Evolutionary conservation across 2,888 invertebrate genomes (phyloP).

Genomic region (Vesta saturnalis): DNA sequence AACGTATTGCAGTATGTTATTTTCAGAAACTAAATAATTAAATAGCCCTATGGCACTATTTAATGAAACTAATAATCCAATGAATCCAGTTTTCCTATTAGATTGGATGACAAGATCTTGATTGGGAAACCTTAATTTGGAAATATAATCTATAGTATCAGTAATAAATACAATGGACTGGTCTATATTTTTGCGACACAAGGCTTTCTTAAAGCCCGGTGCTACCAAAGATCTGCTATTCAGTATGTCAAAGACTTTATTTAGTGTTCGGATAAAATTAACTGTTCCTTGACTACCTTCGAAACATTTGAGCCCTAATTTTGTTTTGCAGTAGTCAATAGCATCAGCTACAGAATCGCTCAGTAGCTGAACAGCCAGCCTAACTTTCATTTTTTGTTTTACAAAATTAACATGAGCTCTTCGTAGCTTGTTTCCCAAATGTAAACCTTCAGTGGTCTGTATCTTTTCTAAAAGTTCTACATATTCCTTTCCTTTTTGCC

Average conservation of each 20-base stretch:
- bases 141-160: neutral
- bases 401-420: neutral
- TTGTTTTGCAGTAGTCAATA: neutral
- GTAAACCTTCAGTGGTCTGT: constrained; percentile 32
- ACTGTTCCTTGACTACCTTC: neutral
- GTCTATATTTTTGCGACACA: neutral
- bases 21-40: constrained; percentile 14
- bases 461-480: too few relatives aligned
- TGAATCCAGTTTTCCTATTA: constrained; percentile 32
- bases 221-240: neutral
- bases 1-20: constrained; percentile 32
- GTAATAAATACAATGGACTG: neutral
- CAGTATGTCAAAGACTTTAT: neutral
- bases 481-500: too few relatives aligned
- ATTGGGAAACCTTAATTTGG: neutral
- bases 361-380: neutral
- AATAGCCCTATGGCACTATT: neutral
- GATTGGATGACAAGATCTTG: neutral
- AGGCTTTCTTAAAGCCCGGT: neutral
- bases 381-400: constrained; percentile 2
- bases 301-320: neutral
- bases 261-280: neutral
- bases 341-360: constrained; percentile 1
- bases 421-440: constrained; percentile 25
- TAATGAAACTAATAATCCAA: constrained; percentile 26